Evolutionary conservation across 2,888 invertebrate genomes (phyloP).

Genomic region (Pedicia rivosa): DNA sequence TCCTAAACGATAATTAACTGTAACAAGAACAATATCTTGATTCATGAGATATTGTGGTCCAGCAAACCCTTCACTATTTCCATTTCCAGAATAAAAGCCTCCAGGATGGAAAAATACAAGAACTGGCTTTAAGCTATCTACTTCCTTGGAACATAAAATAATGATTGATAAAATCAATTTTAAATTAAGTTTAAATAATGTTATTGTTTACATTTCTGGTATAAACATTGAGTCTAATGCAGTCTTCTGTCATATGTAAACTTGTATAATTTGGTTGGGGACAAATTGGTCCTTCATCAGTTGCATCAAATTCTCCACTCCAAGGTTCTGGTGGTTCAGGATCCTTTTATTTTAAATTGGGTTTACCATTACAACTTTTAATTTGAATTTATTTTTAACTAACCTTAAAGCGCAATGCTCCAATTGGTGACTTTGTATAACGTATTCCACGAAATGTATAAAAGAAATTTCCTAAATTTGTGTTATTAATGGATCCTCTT

Average conservation of each 20-base stretch:
- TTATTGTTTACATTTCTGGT: constrained; percentile 27
- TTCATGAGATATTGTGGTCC: constrained; percentile 46
- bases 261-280: constrained; percentile 25
- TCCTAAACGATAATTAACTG: constrained; percentile 44
- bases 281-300: constrained; percentile 40
- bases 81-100: constrained; percentile 43
- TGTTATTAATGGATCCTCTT: too few species aligned
- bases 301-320: constrained; percentile 36
- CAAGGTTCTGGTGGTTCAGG: constrained; percentile 36
- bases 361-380: too few species aligned
- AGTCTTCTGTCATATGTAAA: constrained; percentile 35
- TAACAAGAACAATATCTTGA: constrained; percentile 45
- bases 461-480: too few species aligned
- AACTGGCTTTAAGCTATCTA: constrained; percentile 32
- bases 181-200: not conserved
- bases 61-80: constrained; percentile 35
- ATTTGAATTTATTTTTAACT: too few species aligned
- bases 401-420: too few species aligned
- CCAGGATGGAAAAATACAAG: constrained; percentile 52
- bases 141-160: not conserved
- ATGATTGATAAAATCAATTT: too few species aligned
- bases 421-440: too few species aligned
- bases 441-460: too few species aligned
- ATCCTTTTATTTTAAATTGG: too few species aligned
- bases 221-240: constrained; percentile 40